Evolutionary conservation across 2,888 invertebrate genomes (phyloP), one percentile per base, ranked within the genome.

Genomic region (Atherix ibis): DNA sequence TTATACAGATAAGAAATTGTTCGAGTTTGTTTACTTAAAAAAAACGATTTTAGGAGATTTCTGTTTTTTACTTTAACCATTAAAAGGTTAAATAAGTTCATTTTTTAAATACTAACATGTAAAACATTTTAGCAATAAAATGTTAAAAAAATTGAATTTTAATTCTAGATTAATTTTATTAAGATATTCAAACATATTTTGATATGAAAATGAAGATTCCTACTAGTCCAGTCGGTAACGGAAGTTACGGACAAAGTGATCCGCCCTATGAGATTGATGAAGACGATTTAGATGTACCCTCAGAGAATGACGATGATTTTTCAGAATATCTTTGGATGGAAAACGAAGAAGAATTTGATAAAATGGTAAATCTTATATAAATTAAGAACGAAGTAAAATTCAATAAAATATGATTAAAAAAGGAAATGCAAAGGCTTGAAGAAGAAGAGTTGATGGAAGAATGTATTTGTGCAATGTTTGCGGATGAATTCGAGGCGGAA

Each of bases 321-420:
- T 79, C 83, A 0, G 88, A 89, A 50, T 88, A 87, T 53, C 71
- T 88, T 68, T 89, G 89, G 91, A 89, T 89, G 88, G 89, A 88
- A 54, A 80, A 87, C 49, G 82, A 88, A 51, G 89, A 91, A 50
- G 88, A 88, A 52, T 88, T 88, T 53, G 88, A 91, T 51, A 82
- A 83, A 58, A 80, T 84, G 71, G 88, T 84, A 57, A 46, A 48
- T 41, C 29, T 19, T 33, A 12, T 16, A n/a, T 5, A 19, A 18
- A 5, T 32, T 16, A 19, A 17, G 37, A n/a, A n/a, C n/a, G n/a
- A n/a, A n/a, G n/a, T n/a, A n/a, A n/a, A n/a, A n/a, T n/a, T n/a
- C 24, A 17, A 19, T 5, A 19, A 19, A 19, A 19, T 6, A 19
- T 9, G 19, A 6, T 9, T 19, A 6, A 5, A 6, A 10, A 26